A percentile compares a stretch with the other conserved stretches of the same genome.
Conservation (phyloP, 2,888 invertebrate genomes). For the Cloeon dipterum region DNA sequence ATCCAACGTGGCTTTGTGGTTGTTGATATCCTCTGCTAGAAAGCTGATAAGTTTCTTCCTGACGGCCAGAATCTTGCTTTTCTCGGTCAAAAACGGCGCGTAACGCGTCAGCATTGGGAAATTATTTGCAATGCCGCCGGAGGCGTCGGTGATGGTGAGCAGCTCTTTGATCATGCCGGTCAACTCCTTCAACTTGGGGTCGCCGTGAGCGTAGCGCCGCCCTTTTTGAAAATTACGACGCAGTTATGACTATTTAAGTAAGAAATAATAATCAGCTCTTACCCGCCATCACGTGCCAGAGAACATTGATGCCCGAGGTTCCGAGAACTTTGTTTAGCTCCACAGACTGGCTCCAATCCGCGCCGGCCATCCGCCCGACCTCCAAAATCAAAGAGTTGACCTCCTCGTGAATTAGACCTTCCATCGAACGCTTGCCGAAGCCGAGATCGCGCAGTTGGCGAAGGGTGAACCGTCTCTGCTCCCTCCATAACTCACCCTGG, state of each 20-base stretch:
- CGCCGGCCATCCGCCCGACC: neutral
- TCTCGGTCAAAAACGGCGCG: constrained; percentile 1
- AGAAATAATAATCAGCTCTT: neutral
- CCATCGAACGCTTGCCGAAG: neutral
- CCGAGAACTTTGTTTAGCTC: constrained; percentile 6
- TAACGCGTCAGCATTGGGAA: constrained; percentile 1
- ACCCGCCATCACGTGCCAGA: constrained; percentile 10
- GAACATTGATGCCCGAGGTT: constrained; percentile 9
- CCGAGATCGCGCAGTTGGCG: constrained; percentile 1
- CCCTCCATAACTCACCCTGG: constrained; percentile 1
- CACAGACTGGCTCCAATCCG: neutral
- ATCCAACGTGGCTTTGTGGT: constrained; percentile 8
- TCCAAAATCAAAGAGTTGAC: neutral
- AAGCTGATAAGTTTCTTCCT: neutral
- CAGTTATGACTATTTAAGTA: neutral
- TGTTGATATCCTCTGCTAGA: constrained; percentile 6
- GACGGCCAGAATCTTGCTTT: constrained; percentile 1
- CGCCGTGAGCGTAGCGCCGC: constrained; percentile 3
- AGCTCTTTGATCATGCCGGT: constrained; percentile 1
- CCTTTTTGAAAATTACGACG: too few relatives aligned
- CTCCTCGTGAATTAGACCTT: constrained; percentile 1
- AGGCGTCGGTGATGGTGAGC: neutral
- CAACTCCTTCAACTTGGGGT: constrained; percentile 1
- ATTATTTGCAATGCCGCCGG: constrained; percentile 1
- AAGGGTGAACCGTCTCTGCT: constrained; percentile 1